Evolutionary conservation across 2,113 vertebrate genomes (phyloP).

Genomic region (Garra rufa): DNA sequence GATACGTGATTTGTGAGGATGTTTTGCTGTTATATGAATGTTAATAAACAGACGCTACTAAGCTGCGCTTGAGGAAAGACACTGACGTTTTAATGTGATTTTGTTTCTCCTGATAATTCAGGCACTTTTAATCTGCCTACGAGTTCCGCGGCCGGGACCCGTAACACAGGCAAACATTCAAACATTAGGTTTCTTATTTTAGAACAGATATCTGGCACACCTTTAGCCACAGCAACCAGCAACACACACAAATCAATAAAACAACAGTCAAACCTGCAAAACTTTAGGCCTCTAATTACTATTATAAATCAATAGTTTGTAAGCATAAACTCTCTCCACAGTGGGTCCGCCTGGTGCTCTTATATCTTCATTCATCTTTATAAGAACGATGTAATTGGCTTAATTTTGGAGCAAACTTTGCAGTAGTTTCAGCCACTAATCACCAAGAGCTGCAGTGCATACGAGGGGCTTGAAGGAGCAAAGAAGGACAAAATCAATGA

Average conservation of each 20-base stretch:
- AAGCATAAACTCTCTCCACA: conserved; percentile 9
- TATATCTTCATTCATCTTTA: conserved; percentile 20
- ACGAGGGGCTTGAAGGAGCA: neutral
- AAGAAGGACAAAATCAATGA: neutral
- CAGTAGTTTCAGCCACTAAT: conserved; percentile 6
- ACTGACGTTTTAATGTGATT: too few relatives aligned
- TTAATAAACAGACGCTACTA: too few relatives aligned
- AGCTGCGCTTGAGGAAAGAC: too few relatives aligned
- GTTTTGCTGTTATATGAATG: too few relatives aligned
- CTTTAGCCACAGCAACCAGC: conserved; percentile 1
- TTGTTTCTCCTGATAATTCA: too few relatives aligned
- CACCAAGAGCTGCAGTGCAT: conserved; percentile 3
- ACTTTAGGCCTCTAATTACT: conserved; percentile 31
- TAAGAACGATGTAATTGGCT: conserved; percentile 15
- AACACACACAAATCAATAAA: conserved; percentile 26
- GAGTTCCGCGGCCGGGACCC: too few relatives aligned
- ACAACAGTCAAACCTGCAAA: neutral
- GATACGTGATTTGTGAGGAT: too few relatives aligned
- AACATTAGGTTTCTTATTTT: neutral
- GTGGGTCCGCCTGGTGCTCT: neutral
- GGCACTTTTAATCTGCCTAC: too few relatives aligned
- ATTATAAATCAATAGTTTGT: conserved; percentile 44
- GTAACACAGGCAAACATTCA: neutral
- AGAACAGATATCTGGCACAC: neutral
- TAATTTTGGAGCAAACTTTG: conserved; percentile 3